Evolutionary conservation across 2,888 invertebrate species (phyloP), one percentile per base, ranked within the genome.

Genomic region (Brachypterus glaber): DNA sequence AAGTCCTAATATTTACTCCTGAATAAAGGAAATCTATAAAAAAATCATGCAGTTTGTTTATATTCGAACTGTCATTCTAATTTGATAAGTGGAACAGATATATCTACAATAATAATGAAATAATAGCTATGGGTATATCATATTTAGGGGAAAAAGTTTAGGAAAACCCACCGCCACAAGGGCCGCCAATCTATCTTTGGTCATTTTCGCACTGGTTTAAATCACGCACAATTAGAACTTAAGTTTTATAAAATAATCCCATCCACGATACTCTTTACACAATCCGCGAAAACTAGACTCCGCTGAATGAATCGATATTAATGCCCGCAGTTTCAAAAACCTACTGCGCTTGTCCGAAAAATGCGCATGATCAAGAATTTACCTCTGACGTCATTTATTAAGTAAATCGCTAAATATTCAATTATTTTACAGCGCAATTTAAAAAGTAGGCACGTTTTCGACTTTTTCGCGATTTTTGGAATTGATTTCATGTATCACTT

Each of bases 181-280:
- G 71, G 90, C 91, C 75, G 89, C 89, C 79, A 91, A 82, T 82
- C 90, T 89, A 79, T 91, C 91, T 82, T 91, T 91, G 74, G 90
- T 90, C 90, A 90, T 91, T 70, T 64, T 77, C 68, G 39, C 35
- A 46, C 43, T 37, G 26, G n/a, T 33, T 43, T 39, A 26, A 41
- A 40, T 75, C 75, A 77, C 77, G 74, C 75, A 74, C 74, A 72
- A 72, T 66, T 69, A 71, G 70, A 72, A 72, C 72, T 72, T 72
- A 72, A 69, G 68, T 71, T 73, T 76, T 71, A 72, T 72, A 73
- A 74, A 75, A 74, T 72, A 76, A 75, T 81, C 80, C 80, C 81
- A 82, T 82, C 80, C 81, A 82, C 80, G 73, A 55, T 49, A 33
- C 33, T 41, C 34, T 21, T 24, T 8, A 14, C 18, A 33, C 11